A percentile compares a stretch with the other conserved stretches of the same genome.
These are phyloP conservation scores for Phalacrocorax carbo DNA, from an alignment of 2,113 vertebrate species.

Conservation along the genomic window DNA sequence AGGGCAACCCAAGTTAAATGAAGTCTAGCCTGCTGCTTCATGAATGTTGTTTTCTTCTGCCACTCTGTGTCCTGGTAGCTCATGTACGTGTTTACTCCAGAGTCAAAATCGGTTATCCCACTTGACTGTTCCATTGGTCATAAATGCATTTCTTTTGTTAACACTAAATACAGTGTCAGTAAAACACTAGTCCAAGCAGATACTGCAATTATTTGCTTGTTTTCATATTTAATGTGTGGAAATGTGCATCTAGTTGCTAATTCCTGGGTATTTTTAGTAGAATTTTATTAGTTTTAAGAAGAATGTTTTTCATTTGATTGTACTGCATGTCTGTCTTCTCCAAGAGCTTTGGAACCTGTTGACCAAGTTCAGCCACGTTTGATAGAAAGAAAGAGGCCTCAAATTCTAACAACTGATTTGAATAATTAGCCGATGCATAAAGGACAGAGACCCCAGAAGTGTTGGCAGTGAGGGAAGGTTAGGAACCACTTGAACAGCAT, in stretches of 20 bases:
- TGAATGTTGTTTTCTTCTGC: not conserved
- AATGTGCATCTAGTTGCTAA: not conserved
- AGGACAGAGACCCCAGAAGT: not conserved
- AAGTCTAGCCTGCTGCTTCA: not conserved
- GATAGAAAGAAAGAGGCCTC: not conserved
- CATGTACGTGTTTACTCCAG: not conserved
- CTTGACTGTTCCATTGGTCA: not conserved
- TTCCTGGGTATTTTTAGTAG: not conserved
- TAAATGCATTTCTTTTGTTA: not conserved
- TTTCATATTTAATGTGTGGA: not conserved
- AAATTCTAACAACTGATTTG: not conserved
- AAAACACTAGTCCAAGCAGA: not conserved
- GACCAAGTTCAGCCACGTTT: not conserved
- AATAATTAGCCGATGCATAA: not conserved
- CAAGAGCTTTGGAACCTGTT: not conserved
- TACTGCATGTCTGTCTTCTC: not conserved
- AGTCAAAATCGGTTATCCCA: not conserved
- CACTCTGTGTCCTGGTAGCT: not conserved
- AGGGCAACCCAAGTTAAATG: not conserved
- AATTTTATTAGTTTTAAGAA: not conserved
- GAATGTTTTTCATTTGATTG: not conserved
- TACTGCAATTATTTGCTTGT: not conserved
- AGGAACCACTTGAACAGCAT: too few relatives aligned
- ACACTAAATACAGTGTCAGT: not conserved
- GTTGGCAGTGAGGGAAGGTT: not conserved